Conservation (phyloP, 2,888 invertebrate species). For the Hyposoter dolosus region DNA sequence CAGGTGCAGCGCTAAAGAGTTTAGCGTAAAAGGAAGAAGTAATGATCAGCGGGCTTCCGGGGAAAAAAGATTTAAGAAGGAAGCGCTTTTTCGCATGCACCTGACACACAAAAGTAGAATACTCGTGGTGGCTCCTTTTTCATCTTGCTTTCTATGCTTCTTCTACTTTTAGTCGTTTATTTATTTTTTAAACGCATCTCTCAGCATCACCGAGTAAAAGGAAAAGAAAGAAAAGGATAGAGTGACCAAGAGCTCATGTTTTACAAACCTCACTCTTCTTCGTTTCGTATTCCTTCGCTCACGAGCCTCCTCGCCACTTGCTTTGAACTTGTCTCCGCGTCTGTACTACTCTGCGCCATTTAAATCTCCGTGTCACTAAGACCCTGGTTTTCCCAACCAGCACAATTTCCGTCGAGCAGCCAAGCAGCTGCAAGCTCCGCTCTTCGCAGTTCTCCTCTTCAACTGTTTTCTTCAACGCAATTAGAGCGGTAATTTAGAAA, state of each 20-base stretch:
- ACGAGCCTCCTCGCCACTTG: conserved; percentile 54
- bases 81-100: conserved; percentile 39
- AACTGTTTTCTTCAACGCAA: conserved; percentile 46
- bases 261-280: conserved; percentile 57
- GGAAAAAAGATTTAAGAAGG: conserved; percentile 28
- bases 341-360: conserved; percentile 68
- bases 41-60: conserved; percentile 29
- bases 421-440: conserved; percentile 9
- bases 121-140: conserved; percentile 23
- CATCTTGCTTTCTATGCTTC: conserved; percentile 21
- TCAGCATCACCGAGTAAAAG: conserved; percentile 27
- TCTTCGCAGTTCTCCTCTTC: not conserved
- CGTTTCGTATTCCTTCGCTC: conserved; percentile 48
- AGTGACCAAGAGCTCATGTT: conserved; percentile 44
- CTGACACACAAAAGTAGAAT: conserved; percentile 36
- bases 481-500: conserved; percentile 46
- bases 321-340: conserved; percentile 62
- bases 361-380: conserved; percentile 74
- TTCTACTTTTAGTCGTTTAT: conserved; percentile 27
- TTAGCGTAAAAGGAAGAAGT: not conserved
- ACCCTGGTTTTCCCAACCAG: conserved; percentile 47
- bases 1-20: not conserved
- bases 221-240: not conserved
- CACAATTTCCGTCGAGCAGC: conserved; percentile 41
- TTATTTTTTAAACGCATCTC: conserved; percentile 38